phyloP scores from a whole-genome alignment of 2,888 invertebrate species.

The Oxyteleia sp. region DNA sequence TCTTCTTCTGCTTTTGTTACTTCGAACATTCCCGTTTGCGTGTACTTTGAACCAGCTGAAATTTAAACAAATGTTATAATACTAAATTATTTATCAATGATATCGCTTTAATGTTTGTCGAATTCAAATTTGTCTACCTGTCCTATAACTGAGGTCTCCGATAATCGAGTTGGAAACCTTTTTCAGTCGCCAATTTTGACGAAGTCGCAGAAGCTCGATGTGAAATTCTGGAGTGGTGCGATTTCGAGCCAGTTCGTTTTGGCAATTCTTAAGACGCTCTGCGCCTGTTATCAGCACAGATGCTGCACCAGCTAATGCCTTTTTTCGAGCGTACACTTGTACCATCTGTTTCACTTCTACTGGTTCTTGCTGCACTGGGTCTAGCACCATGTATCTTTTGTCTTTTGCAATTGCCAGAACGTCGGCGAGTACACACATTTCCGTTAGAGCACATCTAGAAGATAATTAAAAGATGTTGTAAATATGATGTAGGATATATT shows the following conservation, averaged over 20 bases:
- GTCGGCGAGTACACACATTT: slow-evolving; percentile 97
- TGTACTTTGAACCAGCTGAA: slow-evolving; percentile 96
- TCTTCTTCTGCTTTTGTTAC: slow-evolving; percentile 97
- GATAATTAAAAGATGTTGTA: too few species aligned
- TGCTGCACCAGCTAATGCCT: slow-evolving; percentile 95
- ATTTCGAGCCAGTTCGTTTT: slow-evolving; percentile 93
- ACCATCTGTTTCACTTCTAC: slow-evolving; percentile 95
- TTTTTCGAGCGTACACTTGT: slow-evolving; percentile 97
- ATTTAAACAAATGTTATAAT: too few species aligned
- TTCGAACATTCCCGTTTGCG: slow-evolving; percentile 97
- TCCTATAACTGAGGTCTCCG: slow-evolving; percentile 98
- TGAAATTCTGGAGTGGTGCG: slow-evolving; percentile 96
- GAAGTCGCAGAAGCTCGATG: slow-evolving; percentile 94
- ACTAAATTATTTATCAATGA: too few species aligned
- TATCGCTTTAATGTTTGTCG: too few species aligned
- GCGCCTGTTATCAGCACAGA: slow-evolving; percentile 95
- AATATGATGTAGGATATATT: too few species aligned
- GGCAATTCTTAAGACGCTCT: slow-evolving; percentile 94
- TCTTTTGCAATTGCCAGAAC: slow-evolving; percentile 97
- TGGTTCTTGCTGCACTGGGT: slow-evolving; percentile 95
- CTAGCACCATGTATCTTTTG: slow-evolving; percentile 97
- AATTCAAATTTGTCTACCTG: too few species aligned
- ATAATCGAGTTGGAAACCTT: slow-evolving; percentile 98
- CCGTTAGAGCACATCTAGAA: slow-evolving; percentile 93
- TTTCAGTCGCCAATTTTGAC: slow-evolving; percentile 98